Conservation (phyloP, 2,113 vertebrate genomes). For the Atractosteus spatula region DNA sequence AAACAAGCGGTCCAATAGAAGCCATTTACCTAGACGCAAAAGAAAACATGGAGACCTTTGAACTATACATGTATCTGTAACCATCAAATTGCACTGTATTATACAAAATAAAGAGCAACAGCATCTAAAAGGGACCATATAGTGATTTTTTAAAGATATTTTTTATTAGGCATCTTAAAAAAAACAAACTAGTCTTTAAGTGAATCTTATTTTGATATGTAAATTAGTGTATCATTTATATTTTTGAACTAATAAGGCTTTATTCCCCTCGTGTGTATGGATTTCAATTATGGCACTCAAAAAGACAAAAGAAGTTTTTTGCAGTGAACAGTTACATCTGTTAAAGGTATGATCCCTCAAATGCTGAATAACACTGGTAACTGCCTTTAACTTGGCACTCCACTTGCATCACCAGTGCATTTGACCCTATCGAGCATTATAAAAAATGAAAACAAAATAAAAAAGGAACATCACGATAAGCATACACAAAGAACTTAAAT, state of each 20-base stretch:
- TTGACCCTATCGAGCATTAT: slow-evolving; percentile 70
- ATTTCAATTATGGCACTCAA: slow-evolving; percentile 66
- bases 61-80: slow-evolving; percentile 76
- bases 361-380: slow-evolving; percentile 78
- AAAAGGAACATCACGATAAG: slow-evolving; percentile 40
- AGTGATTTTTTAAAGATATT: slow-evolving; percentile 38
- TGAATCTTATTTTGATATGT: slow-evolving; percentile 37
- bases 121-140: slow-evolving; percentile 81
- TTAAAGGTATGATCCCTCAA: slow-evolving; percentile 75
- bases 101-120: slow-evolving; percentile 56
- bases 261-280: slow-evolving; percentile 26
- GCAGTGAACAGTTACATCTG: slow-evolving; percentile 36
- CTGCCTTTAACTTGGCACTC: slow-evolving; percentile 75
- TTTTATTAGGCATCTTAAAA: not conserved
- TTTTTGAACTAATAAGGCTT: slow-evolving; percentile 30
- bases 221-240: not conserved
- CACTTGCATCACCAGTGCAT: slow-evolving; percentile 65
- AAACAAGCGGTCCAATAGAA: slow-evolving; percentile 73
- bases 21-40: slow-evolving; percentile 70
- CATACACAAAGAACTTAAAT: slow-evolving; percentile 72
- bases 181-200: slow-evolving; percentile 21
- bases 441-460: slow-evolving; percentile 57
- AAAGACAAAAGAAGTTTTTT: slow-evolving; percentile 33
- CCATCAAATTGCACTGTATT: slow-evolving; percentile 73
- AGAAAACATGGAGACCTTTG: slow-evolving; percentile 78